Percentiles rank a stretch among this genome's conserved stretches.
Conservation (phyloP, 1,140 invertebrate species). For the Cataglyphis hispanica region DNA sequence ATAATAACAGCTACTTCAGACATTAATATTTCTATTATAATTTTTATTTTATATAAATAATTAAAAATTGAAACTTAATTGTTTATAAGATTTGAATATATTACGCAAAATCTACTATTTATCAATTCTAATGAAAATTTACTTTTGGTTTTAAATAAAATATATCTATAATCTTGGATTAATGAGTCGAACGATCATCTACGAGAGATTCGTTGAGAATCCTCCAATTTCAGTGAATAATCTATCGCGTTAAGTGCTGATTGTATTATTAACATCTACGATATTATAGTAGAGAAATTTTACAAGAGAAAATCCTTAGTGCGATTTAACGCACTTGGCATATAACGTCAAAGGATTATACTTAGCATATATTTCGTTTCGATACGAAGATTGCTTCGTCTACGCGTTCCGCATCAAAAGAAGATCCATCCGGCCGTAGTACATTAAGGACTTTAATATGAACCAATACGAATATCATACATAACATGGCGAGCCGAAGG, state of each 20-base stretch:
- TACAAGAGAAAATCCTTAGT: not conserved
- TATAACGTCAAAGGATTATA: not conserved
- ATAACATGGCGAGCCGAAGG: conserved; percentile 35
- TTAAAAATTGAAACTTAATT: not conserved
- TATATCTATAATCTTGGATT: not conserved
- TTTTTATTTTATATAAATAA: too few relatives aligned
- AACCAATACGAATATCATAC: conserved; percentile 64
- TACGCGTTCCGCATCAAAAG: conserved; percentile 9
- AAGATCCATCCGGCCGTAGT: not conserved
- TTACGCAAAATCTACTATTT: not conserved
- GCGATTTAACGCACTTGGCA: not conserved
- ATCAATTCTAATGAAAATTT: not conserved
- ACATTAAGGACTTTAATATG: conserved; percentile 60
- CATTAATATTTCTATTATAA: conserved; percentile 21
- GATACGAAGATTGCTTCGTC: not conserved
- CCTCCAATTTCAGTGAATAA: not conserved
- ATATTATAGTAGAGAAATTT: not conserved
- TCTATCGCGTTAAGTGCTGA: not conserved
- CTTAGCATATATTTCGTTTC: not conserved
- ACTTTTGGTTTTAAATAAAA: not conserved
- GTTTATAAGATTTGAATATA: not conserved
- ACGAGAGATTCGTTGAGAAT: not conserved
- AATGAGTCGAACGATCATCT: not conserved
- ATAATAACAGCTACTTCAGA: not conserved
- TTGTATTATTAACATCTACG: not conserved